Evolutionary conservation across 2,797 vertebrate species (phyloP), one percentile per base, ranked within the genome.

Genomic region (Bryconaethiops microstoma): DNA sequence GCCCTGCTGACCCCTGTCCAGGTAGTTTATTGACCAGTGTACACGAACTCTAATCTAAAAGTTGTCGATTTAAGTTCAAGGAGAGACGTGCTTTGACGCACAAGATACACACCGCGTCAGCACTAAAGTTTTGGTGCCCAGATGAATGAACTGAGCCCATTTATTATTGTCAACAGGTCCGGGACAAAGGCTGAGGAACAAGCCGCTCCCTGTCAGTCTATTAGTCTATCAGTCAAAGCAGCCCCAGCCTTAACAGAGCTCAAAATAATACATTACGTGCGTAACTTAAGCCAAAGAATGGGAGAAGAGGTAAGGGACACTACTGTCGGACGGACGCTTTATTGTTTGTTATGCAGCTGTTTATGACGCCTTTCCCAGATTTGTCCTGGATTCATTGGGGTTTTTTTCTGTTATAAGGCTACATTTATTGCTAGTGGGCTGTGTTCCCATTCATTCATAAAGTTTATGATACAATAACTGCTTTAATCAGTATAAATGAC

Each of bases 21-120:
- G 71, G 67, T 63, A 57, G 39, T 57, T 54, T 82, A 86, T 86
- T 81, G 85, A 86, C 82, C 80, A 65, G 80, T 82, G 77, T 81
- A 77, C 77, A 70, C 76, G 55, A 82, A 78, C 50, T 68, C 48
- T 83, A 83, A 86, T 85, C 83, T 77, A 45, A 35, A 82, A 74
- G 42, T 78, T 69, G 63, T 12, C 25, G 70, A 62, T 69, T 79
- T 77, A 75, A 80, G 85, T 87, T 87, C 86, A 85, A 85, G 83
- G 86, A 87, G 78, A 85, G 83, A 82, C 72, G 77, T 54, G 50
- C 23, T 39, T 76, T 87, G 86, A 87, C 86, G 86, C 79, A 87
- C 52, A 65, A 8, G 55, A 8, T 17, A 8, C 16, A 35, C 42
- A 71, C 68, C 70, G 54, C 70, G 83, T 83, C 85, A 87, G 85